Base-by-base conservation (phyloP, 2,888 invertebrate genomes). In the Ischnura elegans region DNA sequence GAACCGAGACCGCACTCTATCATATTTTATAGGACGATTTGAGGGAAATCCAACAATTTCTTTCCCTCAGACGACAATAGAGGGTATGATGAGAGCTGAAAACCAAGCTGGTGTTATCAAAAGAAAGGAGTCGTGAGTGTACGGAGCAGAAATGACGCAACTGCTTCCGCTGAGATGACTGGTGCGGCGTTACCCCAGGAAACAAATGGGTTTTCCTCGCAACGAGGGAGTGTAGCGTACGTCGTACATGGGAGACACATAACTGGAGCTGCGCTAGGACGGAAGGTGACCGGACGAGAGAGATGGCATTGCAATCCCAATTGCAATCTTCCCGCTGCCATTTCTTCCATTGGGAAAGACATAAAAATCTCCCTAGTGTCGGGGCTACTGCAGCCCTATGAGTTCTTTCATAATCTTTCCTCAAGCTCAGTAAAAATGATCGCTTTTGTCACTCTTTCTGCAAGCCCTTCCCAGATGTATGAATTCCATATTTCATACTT, bases 181-280 rank as follows among this genome's bases (percentile, higher is more conserved):
- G 61, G 61, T 61, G n/a, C n/a, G 61, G 61, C 61, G 61, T 61
- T 61, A 61, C n/a, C 61, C n/a, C n/a, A 36, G 76, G 76, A n/a
- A 10, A 76, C 76, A 36, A 76, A 76, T 76, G 76, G 36, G 13
- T 25, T 76, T n/a, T 10, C 25, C 76, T 36, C 76, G n/a, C 76
- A 10, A 36, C 8, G n/a, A 61, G 61, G 61, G 61, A n/a, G 61
- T 61, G n/a, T 13, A 19, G n/a, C n/a, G n/a, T n/a, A n/a, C n/a
- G n/a, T n/a, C n/a, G n/a, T n/a, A n/a, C n/a, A 25, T 5, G 61
- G 61, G 10, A n/a, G 61, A n/a, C n/a, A 61, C n/a, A 61, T n/a
- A n/a, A n/a, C n/a, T 0, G 61, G 61, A 61, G 61, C 5, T 6
- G 61, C 6, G 25, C 25, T n/a, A 61, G 61, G n/a, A n/a, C 8